Conservation (phyloP, 2,888 invertebrate species). For the Ferdinandea cuprea region DNA sequence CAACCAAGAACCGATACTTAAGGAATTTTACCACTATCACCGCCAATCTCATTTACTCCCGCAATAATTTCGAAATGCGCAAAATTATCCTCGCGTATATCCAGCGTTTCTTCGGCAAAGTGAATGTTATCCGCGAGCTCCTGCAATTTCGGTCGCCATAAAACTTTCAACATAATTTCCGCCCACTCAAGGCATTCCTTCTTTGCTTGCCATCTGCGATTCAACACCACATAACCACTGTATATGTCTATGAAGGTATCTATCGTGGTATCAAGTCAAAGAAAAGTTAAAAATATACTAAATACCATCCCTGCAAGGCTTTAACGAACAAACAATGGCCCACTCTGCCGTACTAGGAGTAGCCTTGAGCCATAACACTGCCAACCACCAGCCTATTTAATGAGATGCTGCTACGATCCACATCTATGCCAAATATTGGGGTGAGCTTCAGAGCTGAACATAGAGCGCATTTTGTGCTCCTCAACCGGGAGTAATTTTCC, state of each 20-base stretch:
- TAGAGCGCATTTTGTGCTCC: constrained; percentile 30
- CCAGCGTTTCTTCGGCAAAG: constrained; percentile 26
- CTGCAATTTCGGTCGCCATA: constrained; percentile 71
- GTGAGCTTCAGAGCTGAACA: constrained; percentile 30
- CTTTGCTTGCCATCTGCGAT: constrained; percentile 56
- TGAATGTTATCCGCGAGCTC: constrained; percentile 72
- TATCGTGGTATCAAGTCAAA: neutral
- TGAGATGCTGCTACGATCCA: constrained; percentile 67
- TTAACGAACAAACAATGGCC: constrained; percentile 67
- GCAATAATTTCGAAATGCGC: constrained; percentile 43
- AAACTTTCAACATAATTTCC: constrained; percentile 74
- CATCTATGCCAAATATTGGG: constrained; percentile 72
- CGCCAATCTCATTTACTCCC: constrained; percentile 64
- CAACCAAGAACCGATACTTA: constrained; percentile 48
- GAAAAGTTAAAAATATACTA: constrained; percentile 48
- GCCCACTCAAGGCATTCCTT: constrained; percentile 68
- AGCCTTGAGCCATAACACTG: constrained; percentile 68
- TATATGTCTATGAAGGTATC: constrained; percentile 8
- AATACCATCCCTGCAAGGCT: constrained; percentile 50
- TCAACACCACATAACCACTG: constrained; percentile 46
- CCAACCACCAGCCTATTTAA: constrained; percentile 55
- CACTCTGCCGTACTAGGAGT: constrained; percentile 25
- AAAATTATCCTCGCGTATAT: constrained; percentile 49
- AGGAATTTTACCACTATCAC: constrained; percentile 46
- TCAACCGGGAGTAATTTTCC: constrained; percentile 71